Conservation (phyloP, 2,888 invertebrate species). For the Drosophila paranaensis region DNA sequence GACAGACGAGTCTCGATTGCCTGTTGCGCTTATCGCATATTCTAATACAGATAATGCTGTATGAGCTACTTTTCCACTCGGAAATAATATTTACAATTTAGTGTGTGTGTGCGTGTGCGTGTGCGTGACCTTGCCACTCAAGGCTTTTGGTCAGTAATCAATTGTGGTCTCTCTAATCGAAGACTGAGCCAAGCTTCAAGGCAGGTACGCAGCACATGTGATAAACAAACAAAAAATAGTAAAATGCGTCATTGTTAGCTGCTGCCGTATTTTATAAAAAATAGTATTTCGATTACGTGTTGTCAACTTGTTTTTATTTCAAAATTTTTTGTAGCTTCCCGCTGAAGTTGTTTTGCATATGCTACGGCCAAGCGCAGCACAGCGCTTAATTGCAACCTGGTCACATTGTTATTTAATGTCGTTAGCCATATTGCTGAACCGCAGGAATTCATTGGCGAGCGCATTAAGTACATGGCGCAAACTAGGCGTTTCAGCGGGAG, state of each 20-base stretch:
- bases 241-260: neutral
- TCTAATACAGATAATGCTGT: conserved; percentile 15
- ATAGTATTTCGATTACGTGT: neutral
- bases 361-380: conserved; percentile 1
- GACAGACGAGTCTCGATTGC: neutral
- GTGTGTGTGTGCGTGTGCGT: neutral
- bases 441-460: conserved; percentile 50
- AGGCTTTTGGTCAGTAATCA: neutral
- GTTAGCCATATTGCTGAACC: conserved; percentile 50
- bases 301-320: neutral
- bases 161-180: neutral
- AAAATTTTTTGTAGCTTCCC: conserved; percentile 9
- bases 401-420: conserved; percentile 64
- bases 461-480: conserved; percentile 58
- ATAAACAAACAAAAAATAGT: neutral
- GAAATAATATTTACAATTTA: neutral
- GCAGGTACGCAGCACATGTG: neutral
- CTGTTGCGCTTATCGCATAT: conserved; percentile 23
- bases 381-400: conserved; percentile 14
- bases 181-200: neutral
- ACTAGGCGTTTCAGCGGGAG: neutral
- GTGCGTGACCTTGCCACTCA: neutral
- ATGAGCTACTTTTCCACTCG: neutral
- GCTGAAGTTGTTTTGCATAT: conserved; percentile 2
- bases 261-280: neutral